These are phyloP conservation scores for Malurus elegans DNA, from an alignment of 2,113 vertebrate genomes.

Conservation along the genomic window DNA sequence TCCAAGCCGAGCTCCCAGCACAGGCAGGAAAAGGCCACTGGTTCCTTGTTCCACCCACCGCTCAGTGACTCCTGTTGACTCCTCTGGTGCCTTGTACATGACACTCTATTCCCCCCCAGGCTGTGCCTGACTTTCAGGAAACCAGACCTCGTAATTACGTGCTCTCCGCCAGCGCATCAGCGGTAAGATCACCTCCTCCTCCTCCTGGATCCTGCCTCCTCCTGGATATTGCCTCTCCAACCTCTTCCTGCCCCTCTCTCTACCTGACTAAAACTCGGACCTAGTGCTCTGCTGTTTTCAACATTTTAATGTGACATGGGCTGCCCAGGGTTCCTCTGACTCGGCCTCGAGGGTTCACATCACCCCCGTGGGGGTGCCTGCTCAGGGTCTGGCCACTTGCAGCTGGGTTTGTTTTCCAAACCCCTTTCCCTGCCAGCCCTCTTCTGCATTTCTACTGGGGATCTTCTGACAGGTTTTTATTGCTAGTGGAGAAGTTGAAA, in stretches of 20 bases:
- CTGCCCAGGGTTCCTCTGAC: neutral
- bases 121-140: conserved; percentile 98
- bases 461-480: neutral
- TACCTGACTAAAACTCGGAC: neutral
- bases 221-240: neutral
- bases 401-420: neutral
- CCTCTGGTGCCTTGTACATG: conserved; percentile 61
- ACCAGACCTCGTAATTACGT: conserved; percentile 98
- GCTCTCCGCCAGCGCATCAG: conserved; percentile 95
- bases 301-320: conserved; percentile 67
- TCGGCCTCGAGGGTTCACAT: neutral
- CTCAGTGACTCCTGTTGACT: neutral
- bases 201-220: neutral
- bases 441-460: neutral
- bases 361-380: neutral
- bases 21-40: neutral
- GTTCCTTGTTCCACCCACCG: neutral
- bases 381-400: neutral
- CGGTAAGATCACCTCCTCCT: conserved; percentile 83
- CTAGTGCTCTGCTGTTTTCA: conserved; percentile 47
- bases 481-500: neutral
- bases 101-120: conserved; percentile 84
- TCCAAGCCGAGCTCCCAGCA: neutral
- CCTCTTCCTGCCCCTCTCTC: conserved; percentile 12
- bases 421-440: neutral